Evolutionary conservation across 2,888 invertebrate genomes (phyloP).

Genomic region (Microctonus hyperodae): DNA sequence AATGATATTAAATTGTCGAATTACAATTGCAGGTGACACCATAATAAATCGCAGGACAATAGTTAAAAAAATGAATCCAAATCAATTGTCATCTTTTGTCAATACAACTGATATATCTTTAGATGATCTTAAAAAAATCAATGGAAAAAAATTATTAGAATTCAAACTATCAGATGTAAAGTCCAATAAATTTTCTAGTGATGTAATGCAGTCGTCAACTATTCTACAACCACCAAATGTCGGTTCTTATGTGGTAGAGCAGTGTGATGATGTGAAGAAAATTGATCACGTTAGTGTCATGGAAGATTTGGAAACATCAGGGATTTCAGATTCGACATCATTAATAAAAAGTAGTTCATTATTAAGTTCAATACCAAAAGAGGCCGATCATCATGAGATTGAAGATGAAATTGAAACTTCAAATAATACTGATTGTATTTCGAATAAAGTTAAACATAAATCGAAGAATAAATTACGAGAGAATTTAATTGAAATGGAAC

Average conservation of each 20-base stretch:
- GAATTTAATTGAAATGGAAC: background rate
- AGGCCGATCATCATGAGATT: slow-evolving; percentile 17
- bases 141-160: slow-evolving; percentile 43
- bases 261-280: background rate
- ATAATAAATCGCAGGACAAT: slow-evolving; percentile 74
- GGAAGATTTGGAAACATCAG: slow-evolving; percentile 55
- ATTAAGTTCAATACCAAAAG: slow-evolving; percentile 30
- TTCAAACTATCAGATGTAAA: background rate
- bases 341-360: slow-evolving; percentile 43
- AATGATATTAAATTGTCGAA: slow-evolving; percentile 15
- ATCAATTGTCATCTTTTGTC: slow-evolving; percentile 73
- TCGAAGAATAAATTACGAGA: background rate
- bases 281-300: slow-evolving; percentile 30
- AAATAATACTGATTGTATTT: slow-evolving; percentile 6
- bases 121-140: slow-evolving; percentile 69
- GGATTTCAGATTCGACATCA: slow-evolving; percentile 38
- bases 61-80: slow-evolving; percentile 72
- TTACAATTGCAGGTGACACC: slow-evolving; percentile 70
- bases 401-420: slow-evolving; percentile 34
- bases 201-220: background rate
- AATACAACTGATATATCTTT: slow-evolving; percentile 67
- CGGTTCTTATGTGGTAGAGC: background rate
- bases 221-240: background rate
- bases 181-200: background rate
- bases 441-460: background rate